Evolutionary conservation across 2,797 vertebrate species (phyloP), one percentile per base, ranked within the genome.

Genomic region (Botia kubotai): DNA sequence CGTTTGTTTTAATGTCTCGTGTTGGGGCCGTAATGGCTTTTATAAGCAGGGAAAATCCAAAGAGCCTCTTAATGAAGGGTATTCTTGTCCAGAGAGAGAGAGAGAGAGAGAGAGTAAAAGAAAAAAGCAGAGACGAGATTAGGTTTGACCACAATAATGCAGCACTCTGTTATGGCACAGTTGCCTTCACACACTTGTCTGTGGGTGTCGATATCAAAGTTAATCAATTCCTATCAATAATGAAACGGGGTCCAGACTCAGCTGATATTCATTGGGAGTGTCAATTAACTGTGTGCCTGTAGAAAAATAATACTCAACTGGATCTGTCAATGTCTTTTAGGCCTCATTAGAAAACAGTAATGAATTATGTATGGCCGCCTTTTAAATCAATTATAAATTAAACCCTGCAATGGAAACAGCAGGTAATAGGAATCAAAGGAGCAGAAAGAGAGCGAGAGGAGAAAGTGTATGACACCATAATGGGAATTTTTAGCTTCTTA

Each of bases 311-410:
- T 82, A 80, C 74, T 72, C 67, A 65, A 53, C 63, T 39, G 43
- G 68, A 60, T 70, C 55, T 65, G 74, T 77, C 68, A 53, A 76
- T 69, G 63, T 62, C 79, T 73, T 57, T 72, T 48, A 65, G 72
- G 26, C 11, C 62, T 81, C 77, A 83, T 80, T 82, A 62, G 50
- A 26, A 57, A 80, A 83, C 70, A 65, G 23, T 53, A 55, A 70
- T 80, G 7, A 74, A 84, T 79, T 60, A 83, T 86, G 55, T 29
- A 84, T 83, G 68, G 57, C 11, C 39, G 23, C 48, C 77, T 55
- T 76, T 66, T 77, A 79, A 58, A 81, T 87, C 53, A 83, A 84
- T 79, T 78, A 82, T 86, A 57, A 72, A 87, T 81, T 81, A 79
- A 79, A 72, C 72, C 21, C 66, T n/a, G 33, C 62, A 39, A 80